phyloP scores from a whole-genome alignment of 2,888 invertebrate genomes.

The Corbicula japonica region DNA sequence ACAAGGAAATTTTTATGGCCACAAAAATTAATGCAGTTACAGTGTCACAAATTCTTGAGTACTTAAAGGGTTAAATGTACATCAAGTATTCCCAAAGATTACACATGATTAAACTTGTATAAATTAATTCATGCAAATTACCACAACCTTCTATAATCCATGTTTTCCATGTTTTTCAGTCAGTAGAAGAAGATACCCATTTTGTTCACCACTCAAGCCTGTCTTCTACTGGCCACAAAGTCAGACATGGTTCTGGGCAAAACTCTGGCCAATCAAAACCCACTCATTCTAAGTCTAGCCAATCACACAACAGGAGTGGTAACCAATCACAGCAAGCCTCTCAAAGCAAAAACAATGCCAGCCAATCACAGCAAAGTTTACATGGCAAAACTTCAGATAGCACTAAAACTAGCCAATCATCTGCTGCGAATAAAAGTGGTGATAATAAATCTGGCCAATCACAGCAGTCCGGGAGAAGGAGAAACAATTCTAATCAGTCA shows the following conservation, averaged over 20 bases:
- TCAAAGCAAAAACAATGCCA: constrained; percentile 54
- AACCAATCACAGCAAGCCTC: constrained; percentile 54
- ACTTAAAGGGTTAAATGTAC: background rate
- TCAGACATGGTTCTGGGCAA: constrained; percentile 63
- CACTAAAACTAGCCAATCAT: constrained; percentile 62
- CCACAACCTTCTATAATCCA: background rate
- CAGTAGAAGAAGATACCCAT: constrained; percentile 64
- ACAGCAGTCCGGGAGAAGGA: constrained; percentile 44
- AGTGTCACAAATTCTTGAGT: too few species aligned
- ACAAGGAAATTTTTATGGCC: too few species aligned
- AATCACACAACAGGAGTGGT: constrained; percentile 60
- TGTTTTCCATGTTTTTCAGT: constrained; percentile 41
- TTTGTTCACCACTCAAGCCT: constrained; percentile 60
- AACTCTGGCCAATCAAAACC: constrained; percentile 62
- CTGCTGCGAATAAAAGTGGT: constrained; percentile 53
- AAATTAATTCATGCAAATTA: background rate
- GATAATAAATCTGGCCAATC: constrained; percentile 59
- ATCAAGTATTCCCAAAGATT: background rate
- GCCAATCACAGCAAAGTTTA: constrained; percentile 62
- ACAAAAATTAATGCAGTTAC: too few species aligned
- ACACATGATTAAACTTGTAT: background rate
- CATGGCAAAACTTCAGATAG: constrained; percentile 54
- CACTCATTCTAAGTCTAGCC: constrained; percentile 58
- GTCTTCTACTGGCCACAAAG: constrained; percentile 61
- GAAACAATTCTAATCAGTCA: constrained; percentile 34